Conservation (phyloP, 2,113 vertebrate genomes). For the Pachyramphus minor region DNA sequence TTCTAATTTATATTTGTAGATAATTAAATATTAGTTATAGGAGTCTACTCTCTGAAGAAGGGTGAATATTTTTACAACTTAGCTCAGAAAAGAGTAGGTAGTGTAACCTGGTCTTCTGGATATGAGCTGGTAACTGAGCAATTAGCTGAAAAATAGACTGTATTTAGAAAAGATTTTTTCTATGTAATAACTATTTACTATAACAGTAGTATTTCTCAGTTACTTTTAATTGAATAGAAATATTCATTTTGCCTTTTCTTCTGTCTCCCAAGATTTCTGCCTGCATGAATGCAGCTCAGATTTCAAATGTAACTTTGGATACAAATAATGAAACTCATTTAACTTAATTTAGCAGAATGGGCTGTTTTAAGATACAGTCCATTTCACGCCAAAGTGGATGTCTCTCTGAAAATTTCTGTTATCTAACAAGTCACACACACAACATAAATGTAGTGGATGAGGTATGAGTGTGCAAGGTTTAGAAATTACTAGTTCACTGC, state of each 20-base stretch:
- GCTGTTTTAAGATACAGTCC: neutral
- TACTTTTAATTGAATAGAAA: neutral
- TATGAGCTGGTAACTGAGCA: neutral
- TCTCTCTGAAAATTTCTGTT: slow-evolving; percentile 5
- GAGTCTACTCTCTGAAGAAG: neutral
- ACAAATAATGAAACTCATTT: slow-evolving; percentile 9
- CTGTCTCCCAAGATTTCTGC: neutral
- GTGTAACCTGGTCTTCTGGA: neutral
- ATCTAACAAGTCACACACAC: neutral
- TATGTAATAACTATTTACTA: neutral
- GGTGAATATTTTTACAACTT: neutral
- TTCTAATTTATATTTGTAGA: neutral
- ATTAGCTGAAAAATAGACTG: neutral
- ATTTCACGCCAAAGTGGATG: slow-evolving; percentile 1
- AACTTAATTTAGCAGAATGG: neutral
- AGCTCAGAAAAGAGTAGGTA: neutral
- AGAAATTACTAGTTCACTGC: neutral
- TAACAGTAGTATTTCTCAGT: neutral
- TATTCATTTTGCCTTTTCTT: neutral
- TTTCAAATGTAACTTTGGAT: neutral
- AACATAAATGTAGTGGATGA: neutral
- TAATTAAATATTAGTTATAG: neutral
- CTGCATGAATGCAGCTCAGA: neutral
- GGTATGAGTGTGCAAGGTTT: neutral
- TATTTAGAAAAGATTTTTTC: neutral